Percentiles rank a stretch among this genome's conserved stretches.
Evolutionary conservation across 2,888 invertebrate genomes (phyloP).

Genomic region (Halictus quadricinctus): DNA sequence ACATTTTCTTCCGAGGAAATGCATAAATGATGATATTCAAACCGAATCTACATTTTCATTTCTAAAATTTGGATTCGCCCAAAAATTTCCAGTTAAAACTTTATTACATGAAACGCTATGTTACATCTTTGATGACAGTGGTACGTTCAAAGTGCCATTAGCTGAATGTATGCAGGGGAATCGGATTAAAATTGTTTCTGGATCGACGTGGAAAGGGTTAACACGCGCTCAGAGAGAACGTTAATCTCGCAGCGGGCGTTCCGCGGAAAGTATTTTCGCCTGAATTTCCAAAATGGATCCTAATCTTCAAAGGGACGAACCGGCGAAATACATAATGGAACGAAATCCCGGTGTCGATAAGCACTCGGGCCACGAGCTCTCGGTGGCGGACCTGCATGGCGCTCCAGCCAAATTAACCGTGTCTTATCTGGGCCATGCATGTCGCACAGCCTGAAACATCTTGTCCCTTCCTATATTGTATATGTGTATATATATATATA

Average conservation of each 20-base stretch:
- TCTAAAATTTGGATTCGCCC: background rate
- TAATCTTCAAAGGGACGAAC: background rate
- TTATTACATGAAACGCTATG: background rate
- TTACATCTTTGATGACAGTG: background rate
- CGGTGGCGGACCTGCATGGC: slow-evolving; percentile 17
- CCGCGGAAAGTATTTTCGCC: background rate
- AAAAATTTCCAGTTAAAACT: background rate
- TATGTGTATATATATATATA: background rate
- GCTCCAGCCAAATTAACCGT: slow-evolving; percentile 50
- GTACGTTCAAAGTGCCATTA: background rate
- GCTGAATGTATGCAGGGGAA: background rate
- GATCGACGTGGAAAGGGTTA: background rate
- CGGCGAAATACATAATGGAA: slow-evolving; percentile 10
- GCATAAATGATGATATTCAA: background rate
- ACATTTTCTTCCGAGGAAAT: background rate
- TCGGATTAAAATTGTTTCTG: background rate
- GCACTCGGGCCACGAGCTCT: background rate
- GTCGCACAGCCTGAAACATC: slow-evolving; percentile 35
- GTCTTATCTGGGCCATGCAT: slow-evolving; percentile 51
- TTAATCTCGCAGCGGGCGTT: background rate
- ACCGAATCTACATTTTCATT: background rate
- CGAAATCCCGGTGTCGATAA: background rate
- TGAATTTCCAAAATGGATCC: background rate
- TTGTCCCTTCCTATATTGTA: slow-evolving; percentile 22
- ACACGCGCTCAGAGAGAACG: background rate